phyloP scores from a whole-genome alignment of 1,140 invertebrate species.

The Drosophila bifasciata region DNA sequence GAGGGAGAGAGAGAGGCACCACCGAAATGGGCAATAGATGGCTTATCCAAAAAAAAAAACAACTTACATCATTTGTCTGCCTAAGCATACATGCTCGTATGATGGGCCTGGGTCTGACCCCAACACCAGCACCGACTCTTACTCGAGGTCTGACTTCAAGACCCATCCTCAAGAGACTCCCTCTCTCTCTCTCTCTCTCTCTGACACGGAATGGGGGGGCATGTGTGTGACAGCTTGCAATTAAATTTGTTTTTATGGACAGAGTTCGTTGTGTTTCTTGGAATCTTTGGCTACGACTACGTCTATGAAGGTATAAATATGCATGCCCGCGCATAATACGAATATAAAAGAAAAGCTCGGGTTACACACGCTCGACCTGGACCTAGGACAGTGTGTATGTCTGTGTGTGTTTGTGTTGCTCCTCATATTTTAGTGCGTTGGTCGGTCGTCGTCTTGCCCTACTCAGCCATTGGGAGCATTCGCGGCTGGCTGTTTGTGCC shows the following conservation, averaged over 20 bases:
- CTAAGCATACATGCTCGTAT: no score
- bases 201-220: slow-evolving; percentile 3
- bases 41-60: slow-evolving; percentile 59
- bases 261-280: slow-evolving; percentile 49
- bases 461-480: slow-evolving; percentile 23
- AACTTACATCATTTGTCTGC: slow-evolving; percentile 69
- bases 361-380: slow-evolving; percentile 68
- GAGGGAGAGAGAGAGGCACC: neutral
- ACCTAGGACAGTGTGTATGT: slow-evolving; percentile 44
- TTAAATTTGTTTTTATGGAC: slow-evolving; percentile 81
- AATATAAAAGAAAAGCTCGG: slow-evolving; percentile 74
- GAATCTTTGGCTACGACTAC: slow-evolving; percentile 60
- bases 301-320: slow-evolving; percentile 64
- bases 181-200: slow-evolving; percentile 35
- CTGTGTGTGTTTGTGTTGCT: no score
- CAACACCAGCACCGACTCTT: slow-evolving; percentile 17
- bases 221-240: slow-evolving; percentile 76
- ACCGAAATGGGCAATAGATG: slow-evolving; percentile 41
- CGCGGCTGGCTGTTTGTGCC: slow-evolving; percentile 7
- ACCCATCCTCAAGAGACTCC: slow-evolving; percentile 33
- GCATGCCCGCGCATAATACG: slow-evolving; percentile 77
- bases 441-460: slow-evolving; percentile 39
- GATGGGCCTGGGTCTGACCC: slow-evolving; percentile 7
- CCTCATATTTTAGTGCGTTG: slow-evolving; percentile 68
- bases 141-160: slow-evolving; percentile 8